A percentile compares a stretch with the other conserved stretches of the same genome.
phyloP scores from a whole-genome alignment of 2,113 vertebrate genomes.

The Scolopax mira region DNA sequence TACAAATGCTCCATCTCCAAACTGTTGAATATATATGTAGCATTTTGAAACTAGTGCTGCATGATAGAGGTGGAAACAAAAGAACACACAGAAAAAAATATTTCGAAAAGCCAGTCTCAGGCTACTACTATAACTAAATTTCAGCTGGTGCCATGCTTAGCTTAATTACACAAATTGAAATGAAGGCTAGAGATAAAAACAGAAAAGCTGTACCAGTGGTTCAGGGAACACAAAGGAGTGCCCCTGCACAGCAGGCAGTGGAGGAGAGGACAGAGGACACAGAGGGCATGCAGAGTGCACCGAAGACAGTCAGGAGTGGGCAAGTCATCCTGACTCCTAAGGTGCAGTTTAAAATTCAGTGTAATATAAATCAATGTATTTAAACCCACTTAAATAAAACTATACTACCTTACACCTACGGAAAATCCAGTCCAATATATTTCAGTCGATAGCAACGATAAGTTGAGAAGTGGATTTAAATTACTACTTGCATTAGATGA shows the following conservation, averaged over 20 bases:
- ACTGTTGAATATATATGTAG: neutral
- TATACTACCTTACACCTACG: neutral
- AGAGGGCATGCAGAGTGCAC: neutral
- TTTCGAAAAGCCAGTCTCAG: neutral
- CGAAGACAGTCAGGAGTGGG: neutral
- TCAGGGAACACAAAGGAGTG: neutral
- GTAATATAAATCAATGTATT: neutral
- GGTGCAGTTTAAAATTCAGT: neutral
- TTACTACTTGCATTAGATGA: neutral
- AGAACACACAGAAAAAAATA: neutral
- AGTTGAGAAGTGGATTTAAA: neutral
- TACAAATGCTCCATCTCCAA: neutral
- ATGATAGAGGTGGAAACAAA: neutral
- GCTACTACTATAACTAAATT: neutral
- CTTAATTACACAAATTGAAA: neutral
- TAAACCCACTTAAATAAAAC: neutral
- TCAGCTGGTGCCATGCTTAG: neutral
- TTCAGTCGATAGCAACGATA: neutral
- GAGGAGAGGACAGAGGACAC: neutral
- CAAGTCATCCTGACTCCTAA: fast-evolving
- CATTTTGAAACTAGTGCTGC: neutral
- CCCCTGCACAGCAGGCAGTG: neutral
- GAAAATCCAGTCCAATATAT: neutral
- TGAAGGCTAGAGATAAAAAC: neutral
- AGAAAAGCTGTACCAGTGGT: neutral